These are phyloP conservation scores for Todiramphus chloris DNA, from an alignment of 2,113 vertebrate genomes.

Conservation along the genomic window DNA sequence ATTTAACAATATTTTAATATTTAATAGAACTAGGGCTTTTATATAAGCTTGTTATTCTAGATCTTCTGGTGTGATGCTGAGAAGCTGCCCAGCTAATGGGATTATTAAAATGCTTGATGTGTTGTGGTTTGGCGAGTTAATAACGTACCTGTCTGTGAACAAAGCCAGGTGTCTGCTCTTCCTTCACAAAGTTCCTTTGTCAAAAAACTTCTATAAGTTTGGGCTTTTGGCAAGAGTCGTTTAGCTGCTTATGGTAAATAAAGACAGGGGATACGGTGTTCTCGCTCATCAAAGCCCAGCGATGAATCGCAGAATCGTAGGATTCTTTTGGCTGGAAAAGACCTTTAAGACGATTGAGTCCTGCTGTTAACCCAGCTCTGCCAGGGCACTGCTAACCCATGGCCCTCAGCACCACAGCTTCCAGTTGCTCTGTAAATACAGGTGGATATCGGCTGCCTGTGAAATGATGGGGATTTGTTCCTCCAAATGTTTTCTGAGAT, in stretches of 20 bases:
- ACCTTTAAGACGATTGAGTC: no score
- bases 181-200: background rate
- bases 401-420: no score
- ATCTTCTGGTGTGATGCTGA: background rate
- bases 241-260: accelerated
- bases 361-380: no score
- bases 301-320: background rate
- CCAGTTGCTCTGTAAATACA: accelerated
- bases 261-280: accelerated
- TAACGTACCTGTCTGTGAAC: background rate
- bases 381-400: no score
- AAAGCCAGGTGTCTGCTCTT: background rate
- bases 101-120: background rate
- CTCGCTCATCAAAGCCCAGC: accelerated
- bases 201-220: background rate
- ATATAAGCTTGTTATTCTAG: background rate
- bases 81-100: background rate
- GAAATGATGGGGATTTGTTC: background rate
- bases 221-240: background rate
- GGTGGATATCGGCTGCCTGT: background rate
- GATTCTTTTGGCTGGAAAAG: no score
- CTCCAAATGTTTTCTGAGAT: background rate
- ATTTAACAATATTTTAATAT: conserved; percentile 63
- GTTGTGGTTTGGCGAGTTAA: background rate
- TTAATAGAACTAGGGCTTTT: background rate